A percentile compares a stretch with the other conserved stretches of the same genome.
These are phyloP conservation scores for Litoditis marina DNA, from an alignment of 2,888 invertebrate species.

Conservation along the genomic window DNA sequence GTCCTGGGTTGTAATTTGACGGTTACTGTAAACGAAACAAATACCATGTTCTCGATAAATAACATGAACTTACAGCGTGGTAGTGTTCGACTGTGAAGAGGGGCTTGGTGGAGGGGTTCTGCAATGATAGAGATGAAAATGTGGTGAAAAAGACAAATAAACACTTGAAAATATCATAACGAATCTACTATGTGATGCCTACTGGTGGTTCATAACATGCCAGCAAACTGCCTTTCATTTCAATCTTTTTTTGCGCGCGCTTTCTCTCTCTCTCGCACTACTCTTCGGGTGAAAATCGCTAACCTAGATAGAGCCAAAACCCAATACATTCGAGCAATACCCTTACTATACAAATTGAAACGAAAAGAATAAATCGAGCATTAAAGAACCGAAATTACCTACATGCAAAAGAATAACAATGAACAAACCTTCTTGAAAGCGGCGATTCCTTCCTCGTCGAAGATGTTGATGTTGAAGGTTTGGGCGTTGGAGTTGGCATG, in stretches of 20 bases:
- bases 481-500: constrained; percentile 79
- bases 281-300: too few relatives aligned
- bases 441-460: constrained; percentile 88
- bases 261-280: too few relatives aligned
- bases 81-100: constrained; percentile 74
- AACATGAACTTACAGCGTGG: constrained; percentile 68
- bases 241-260: too few relatives aligned
- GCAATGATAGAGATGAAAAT: constrained; percentile 60
- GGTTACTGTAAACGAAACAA: too few relatives aligned
- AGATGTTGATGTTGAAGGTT: constrained; percentile 76
- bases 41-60: neutral
- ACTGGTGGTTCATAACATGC: neutral
- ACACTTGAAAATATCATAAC: neutral
- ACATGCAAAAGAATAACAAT: too few relatives aligned
- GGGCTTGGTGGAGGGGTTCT: constrained; percentile 70
- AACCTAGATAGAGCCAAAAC: too few relatives aligned
- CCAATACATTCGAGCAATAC: too few relatives aligned
- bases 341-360: too few relatives aligned
- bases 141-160: constrained; percentile 1
- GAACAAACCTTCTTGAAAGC: constrained; percentile 72
- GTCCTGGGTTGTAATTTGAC: too few relatives aligned
- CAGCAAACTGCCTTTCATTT: too few relatives aligned
- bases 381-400: too few relatives aligned
- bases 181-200: neutral
- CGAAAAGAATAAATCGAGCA: too few relatives aligned